phyloP scores from a whole-genome alignment of 2,113 vertebrate species.

The Ciconia stormi region DNA sequence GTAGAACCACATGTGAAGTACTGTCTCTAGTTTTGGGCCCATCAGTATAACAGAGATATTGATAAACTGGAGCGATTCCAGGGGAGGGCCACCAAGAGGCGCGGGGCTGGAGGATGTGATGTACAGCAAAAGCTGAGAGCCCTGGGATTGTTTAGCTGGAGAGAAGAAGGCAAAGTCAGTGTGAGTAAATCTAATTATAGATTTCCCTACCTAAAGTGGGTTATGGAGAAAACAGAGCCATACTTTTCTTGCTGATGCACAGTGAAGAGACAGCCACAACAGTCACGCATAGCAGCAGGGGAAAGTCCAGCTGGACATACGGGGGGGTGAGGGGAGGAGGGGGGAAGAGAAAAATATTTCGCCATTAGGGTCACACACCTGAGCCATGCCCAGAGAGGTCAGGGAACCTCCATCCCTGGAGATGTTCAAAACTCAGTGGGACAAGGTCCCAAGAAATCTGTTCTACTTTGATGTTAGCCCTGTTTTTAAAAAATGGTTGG shows the following conservation, averaged over 20 bases:
- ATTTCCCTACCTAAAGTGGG: neutral
- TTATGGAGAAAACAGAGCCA: neutral
- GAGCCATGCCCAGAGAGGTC: neutral
- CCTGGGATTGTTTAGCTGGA: neutral
- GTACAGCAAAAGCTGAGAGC: neutral
- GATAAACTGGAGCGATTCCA: neutral
- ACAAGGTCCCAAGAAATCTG: neutral
- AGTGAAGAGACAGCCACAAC: neutral
- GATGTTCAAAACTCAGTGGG: neutral
- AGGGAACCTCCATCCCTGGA: neutral
- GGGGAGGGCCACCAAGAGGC: neutral
- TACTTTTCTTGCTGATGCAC: neutral
- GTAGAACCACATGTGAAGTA: neutral
- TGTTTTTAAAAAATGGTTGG: neutral
- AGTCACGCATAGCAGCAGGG: neutral
- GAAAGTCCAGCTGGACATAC: neutral
- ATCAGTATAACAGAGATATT: neutral
- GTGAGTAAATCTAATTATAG: neutral
- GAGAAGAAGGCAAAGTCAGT: neutral
- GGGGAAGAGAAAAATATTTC: neutral
- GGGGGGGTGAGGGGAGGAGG: too few relatives aligned
- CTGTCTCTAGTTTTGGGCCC: neutral
- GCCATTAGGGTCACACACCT: neutral
- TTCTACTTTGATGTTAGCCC: neutral
- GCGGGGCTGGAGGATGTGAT: too few relatives aligned